Evolutionary conservation across 2,797 vertebrate genomes (phyloP).

Genomic region (Echiichthys vipera): DNA sequence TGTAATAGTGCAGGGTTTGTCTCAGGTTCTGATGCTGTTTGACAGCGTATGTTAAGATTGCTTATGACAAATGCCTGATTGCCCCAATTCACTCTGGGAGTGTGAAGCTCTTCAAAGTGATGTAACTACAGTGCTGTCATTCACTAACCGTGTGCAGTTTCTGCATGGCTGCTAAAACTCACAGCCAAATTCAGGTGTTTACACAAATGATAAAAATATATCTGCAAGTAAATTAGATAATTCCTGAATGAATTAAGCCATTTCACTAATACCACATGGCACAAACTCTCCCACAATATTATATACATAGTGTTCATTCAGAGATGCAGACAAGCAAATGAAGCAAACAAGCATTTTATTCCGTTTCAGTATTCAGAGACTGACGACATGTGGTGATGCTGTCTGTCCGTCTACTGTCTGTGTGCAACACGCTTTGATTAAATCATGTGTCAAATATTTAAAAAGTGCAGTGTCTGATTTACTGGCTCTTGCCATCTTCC

Average conservation of each 20-base stretch:
- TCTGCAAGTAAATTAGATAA: neutral
- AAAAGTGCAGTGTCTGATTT: conserved; percentile 24
- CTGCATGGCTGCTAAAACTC: neutral
- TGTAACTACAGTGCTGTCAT: neutral
- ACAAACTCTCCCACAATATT: neutral
- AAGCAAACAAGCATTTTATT: neutral
- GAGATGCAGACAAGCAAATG: neutral
- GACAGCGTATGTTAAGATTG: neutral
- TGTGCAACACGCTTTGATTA: conserved; percentile 12
- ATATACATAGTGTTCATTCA: neutral
- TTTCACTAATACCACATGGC: neutral
- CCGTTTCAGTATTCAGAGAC: conserved; percentile 11
- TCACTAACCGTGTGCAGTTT: neutral
- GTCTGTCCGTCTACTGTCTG: conserved; percentile 13
- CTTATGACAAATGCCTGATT: neutral
- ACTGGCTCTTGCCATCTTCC: conserved; percentile 28
- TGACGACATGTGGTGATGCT: conserved; percentile 1
- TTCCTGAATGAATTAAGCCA: neutral
- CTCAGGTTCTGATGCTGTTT: neutral
- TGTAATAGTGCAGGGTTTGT: neutral
- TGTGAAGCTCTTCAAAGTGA: neutral
- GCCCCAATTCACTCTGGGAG: neutral
- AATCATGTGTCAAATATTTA: conserved; percentile 9
- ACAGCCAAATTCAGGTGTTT: neutral
- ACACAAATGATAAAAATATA: neutral